Percentiles rank a stretch among this genome's conserved stretches.
phyloP scores from a whole-genome alignment of 2,888 invertebrate species.

The Agrilus cyanescens region DNA sequence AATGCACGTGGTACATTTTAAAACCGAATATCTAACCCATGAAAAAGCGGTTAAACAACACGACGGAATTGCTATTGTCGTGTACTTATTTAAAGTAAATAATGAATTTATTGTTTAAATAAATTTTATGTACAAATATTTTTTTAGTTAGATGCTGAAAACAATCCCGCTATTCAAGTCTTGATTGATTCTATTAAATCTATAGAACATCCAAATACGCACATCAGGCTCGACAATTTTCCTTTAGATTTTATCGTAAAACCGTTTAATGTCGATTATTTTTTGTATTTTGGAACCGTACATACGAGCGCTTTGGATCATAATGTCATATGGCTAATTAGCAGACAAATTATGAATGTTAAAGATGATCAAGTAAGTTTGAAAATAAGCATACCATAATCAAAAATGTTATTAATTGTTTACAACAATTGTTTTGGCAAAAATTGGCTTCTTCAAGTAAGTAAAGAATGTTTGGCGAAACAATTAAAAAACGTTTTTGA shows the following conservation, averaged over 20 bases:
- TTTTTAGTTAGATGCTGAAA: constrained; percentile 39
- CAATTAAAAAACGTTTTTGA: no score
- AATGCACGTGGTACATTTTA: constrained; percentile 51
- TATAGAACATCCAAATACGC: constrained; percentile 40
- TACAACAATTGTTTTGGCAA: no score
- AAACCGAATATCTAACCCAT: constrained; percentile 47
- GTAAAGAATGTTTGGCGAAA: no score
- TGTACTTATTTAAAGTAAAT: constrained; percentile 41
- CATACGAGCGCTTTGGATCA: constrained; percentile 35
- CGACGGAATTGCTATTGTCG: constrained; percentile 45
- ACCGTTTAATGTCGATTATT: constrained; percentile 49
- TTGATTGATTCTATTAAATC: constrained; percentile 39
- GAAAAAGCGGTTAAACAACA: constrained; percentile 45
- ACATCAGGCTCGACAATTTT: constrained; percentile 39
- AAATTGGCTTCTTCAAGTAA: no score
- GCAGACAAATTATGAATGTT: constrained; percentile 44
- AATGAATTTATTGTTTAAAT: no score
- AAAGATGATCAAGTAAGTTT: constrained; percentile 44
- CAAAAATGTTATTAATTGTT: background rate
- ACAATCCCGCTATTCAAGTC: constrained; percentile 35
- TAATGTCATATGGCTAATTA: constrained; percentile 49
- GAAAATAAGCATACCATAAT: background rate
- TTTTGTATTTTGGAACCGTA: constrained; percentile 51
- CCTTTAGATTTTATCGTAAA: constrained; percentile 41
- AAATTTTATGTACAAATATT: constrained; percentile 4